A percentile compares a stretch with the other conserved stretches of the same genome.
Conservation (phyloP, 1,140 invertebrate species). For the Aradophagus sp. region DNA sequence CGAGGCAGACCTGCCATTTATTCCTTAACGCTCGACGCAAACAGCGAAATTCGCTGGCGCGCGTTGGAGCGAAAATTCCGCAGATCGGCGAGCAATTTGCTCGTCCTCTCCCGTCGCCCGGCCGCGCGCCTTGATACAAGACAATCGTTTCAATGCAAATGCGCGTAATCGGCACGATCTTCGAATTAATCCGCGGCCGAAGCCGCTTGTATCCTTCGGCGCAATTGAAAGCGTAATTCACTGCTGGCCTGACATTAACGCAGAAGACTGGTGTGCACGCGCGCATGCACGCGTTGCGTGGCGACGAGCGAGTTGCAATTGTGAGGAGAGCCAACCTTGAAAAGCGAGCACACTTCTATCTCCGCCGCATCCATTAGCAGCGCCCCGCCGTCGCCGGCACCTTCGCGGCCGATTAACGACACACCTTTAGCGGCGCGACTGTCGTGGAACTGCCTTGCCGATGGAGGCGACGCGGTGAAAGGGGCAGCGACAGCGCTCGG, state of each 20-base stretch:
- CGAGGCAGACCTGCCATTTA: too few relatives aligned
- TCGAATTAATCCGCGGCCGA: conserved; percentile 37
- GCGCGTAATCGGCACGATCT: conserved; percentile 36
- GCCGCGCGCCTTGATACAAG: conserved; percentile 26
- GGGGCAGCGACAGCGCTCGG: conserved; percentile 38
- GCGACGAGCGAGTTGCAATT: conserved; percentile 52
- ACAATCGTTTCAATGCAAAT: conserved; percentile 54
- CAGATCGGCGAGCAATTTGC: background rate
- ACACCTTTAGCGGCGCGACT: conserved; percentile 56
- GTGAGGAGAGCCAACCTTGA: conserved; percentile 56
- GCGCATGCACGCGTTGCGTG: conserved; percentile 46
- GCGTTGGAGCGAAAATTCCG: too few relatives aligned
- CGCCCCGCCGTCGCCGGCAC: conserved; percentile 12
- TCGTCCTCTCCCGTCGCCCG: background rate
- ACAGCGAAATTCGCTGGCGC: too few relatives aligned
- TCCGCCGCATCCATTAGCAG: conserved; percentile 53
- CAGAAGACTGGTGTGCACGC: conserved; percentile 25
- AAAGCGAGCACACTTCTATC: conserved; percentile 52
- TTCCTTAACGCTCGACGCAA: too few relatives aligned
- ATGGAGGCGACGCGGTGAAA: conserved; percentile 46
- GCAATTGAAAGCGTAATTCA: conserved; percentile 51
- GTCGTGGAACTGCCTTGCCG: conserved; percentile 22
- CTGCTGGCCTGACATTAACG: conserved; percentile 35
- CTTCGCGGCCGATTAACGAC: conserved; percentile 49
- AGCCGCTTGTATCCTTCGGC: conserved; percentile 31